Conservation (phyloP, 2,113 vertebrate species). For the Astur gentilis region DNA sequence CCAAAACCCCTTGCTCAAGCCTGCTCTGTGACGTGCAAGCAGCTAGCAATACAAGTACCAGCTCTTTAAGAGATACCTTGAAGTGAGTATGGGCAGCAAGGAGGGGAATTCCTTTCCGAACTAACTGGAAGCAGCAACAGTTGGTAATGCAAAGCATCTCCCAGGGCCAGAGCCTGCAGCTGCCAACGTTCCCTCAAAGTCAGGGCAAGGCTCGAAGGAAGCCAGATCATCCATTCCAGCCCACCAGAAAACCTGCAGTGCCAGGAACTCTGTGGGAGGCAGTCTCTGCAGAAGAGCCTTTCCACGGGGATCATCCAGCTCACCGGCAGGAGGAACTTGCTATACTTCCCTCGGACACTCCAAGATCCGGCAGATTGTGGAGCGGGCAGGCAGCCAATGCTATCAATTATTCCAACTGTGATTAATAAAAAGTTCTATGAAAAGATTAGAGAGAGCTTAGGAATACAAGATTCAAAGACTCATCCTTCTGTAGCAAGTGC, state of each 20-base stretch:
- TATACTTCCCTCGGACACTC: background rate
- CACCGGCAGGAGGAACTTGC: background rate
- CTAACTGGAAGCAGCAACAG: background rate
- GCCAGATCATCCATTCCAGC: background rate
- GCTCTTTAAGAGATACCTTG: background rate
- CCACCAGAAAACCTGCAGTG: background rate
- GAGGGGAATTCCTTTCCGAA: background rate
- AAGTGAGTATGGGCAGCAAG: background rate
- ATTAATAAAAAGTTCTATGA: background rate
- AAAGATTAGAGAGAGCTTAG: background rate
- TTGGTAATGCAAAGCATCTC: conserved; percentile 1
- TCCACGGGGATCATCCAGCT: background rate
- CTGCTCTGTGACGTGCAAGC: background rate
- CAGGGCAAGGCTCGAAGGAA: background rate
- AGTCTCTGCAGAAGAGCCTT: background rate
- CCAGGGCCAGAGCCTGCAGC: background rate
- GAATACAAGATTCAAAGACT: background rate
- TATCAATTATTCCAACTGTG: background rate
- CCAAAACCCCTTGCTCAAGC: background rate
- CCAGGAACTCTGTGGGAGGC: background rate
- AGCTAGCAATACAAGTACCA: background rate
- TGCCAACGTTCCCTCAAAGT: background rate
- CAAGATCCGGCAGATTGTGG: background rate
- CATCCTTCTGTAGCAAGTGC: background rate
- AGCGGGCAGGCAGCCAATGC: background rate